phyloP scores from a whole-genome alignment of 2,888 invertebrate species.

The Macrophya annulata region DNA sequence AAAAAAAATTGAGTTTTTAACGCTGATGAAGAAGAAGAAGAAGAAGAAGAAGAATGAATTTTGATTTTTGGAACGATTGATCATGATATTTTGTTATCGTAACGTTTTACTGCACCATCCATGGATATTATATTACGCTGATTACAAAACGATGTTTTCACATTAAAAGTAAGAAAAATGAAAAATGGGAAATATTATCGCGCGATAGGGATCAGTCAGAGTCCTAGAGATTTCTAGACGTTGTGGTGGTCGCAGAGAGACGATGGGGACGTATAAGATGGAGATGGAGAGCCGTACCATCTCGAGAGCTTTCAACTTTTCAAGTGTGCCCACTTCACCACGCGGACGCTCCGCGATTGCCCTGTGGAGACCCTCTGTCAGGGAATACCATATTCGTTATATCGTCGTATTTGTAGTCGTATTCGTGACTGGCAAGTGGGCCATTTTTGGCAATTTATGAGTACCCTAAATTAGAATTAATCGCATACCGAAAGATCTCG shows the following conservation, averaged over 20 bases:
- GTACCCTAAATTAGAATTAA: slow-evolving; percentile 42
- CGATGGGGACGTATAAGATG: background rate
- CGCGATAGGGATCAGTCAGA: slow-evolving; percentile 15
- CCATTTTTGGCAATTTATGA: slow-evolving; percentile 49
- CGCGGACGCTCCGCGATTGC: slow-evolving; percentile 28
- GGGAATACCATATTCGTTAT: slow-evolving; percentile 30
- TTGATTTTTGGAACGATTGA: background rate
- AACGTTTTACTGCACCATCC: too few relatives aligned
- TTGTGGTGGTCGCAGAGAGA: background rate
- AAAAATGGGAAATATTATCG: slow-evolving; percentile 13
- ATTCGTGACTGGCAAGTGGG: slow-evolving; percentile 28
- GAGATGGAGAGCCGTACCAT: background rate
- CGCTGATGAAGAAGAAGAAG: too few relatives aligned
- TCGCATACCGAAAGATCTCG: slow-evolving; percentile 29
- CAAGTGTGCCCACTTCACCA: slow-evolving; percentile 40
- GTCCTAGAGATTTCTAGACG: background rate
- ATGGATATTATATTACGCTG: too few relatives aligned
- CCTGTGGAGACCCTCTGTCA: slow-evolving; percentile 32
- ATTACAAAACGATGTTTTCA: background rate
- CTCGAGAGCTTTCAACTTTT: slow-evolving; percentile 54
- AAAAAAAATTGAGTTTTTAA: background rate
- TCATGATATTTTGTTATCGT: too few relatives aligned
- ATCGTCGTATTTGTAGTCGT: background rate
- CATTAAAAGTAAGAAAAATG: background rate
- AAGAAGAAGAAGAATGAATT: background rate